These are phyloP conservation scores for Myopa tessellatipennis DNA, from an alignment of 2,888 invertebrate species.

Conservation along the genomic window DNA sequence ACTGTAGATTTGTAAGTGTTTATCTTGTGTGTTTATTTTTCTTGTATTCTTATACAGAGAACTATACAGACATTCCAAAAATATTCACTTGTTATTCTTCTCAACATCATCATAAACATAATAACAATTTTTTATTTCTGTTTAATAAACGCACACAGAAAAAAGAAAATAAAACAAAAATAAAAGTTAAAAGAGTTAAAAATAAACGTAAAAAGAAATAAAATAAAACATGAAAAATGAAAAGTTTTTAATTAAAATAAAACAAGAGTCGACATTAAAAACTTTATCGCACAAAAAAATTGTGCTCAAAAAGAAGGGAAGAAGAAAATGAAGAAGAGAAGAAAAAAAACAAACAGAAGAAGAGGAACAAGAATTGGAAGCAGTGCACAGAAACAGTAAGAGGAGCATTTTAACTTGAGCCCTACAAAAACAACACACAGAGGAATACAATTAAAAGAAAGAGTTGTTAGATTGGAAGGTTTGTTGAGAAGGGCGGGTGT, in stretches of 20 bases:
- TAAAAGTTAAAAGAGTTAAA: constrained; percentile 30
- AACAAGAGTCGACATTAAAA: constrained; percentile 48
- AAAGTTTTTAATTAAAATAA: constrained; percentile 55
- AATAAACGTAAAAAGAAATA: constrained; percentile 34
- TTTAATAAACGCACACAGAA: constrained; percentile 14
- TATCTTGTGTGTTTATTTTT: constrained; percentile 9
- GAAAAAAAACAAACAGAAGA: neutral
- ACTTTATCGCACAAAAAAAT: constrained; percentile 37
- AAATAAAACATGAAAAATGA: constrained; percentile 36
- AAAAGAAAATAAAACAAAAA: constrained; percentile 31
- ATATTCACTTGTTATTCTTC: constrained; percentile 25
- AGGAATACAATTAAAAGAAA: neutral
- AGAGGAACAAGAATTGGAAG: neutral
- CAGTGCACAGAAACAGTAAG: neutral
- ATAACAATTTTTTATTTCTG: constrained; percentile 16
- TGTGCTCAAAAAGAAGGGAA: constrained; percentile 4
- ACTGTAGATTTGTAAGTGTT: neutral
- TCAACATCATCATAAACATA: neutral
- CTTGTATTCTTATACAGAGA: neutral
- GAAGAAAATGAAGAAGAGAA: neutral
- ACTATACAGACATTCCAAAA: constrained; percentile 31
- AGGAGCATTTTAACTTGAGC: constrained; percentile 23
- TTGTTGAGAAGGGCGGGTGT: neutral
- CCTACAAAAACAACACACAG: constrained; percentile 28
- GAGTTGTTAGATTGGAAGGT: neutral